Evolutionary conservation across 2,888 invertebrate genomes (phyloP).

Genomic region (Augiades crinisus): DNA sequence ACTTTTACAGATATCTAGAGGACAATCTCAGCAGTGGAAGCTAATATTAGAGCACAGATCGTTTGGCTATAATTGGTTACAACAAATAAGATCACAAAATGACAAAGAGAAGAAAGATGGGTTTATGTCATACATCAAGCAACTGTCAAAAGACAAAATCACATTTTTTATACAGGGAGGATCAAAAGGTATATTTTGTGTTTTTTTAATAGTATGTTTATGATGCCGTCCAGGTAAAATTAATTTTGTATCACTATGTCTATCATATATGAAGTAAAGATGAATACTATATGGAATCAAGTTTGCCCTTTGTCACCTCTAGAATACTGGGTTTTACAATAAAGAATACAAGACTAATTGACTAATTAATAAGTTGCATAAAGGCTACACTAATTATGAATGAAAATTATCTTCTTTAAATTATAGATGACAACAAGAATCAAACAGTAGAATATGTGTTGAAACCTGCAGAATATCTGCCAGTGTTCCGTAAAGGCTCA

Average conservation of each 20-base stretch:
- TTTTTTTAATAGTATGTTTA: neutral
- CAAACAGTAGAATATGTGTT: conserved; percentile 68
- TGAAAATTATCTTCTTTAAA: too few relatives aligned
- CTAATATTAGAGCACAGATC: conserved; percentile 90
- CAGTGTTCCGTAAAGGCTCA: conserved; percentile 63
- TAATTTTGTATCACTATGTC: neutral
- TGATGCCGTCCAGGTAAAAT: too few relatives aligned
- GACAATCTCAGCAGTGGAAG: conserved; percentile 90
- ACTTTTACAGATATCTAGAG: conserved; percentile 87
- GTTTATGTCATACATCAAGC: conserved; percentile 75
- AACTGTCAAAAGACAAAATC: conserved; percentile 76
- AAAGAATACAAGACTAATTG: too few relatives aligned
- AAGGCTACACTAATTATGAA: too few relatives aligned
- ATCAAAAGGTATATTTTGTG: conserved; percentile 58
- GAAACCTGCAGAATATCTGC: conserved; percentile 68
- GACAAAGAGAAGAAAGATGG: conserved; percentile 70
- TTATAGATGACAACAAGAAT: conserved; percentile 59
- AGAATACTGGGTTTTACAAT: too few relatives aligned
- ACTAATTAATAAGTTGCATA: too few relatives aligned
- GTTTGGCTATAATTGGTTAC: conserved; percentile 86
- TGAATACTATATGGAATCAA: too few relatives aligned
- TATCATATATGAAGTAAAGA: too few relatives aligned
- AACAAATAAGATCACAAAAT: conserved; percentile 59
- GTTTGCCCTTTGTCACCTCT: too few relatives aligned
- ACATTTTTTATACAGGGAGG: conserved; percentile 68